Evolutionary conservation across 23 tunicate species (phyloP).

Genomic region (Phallusia fumigata): DNA sequence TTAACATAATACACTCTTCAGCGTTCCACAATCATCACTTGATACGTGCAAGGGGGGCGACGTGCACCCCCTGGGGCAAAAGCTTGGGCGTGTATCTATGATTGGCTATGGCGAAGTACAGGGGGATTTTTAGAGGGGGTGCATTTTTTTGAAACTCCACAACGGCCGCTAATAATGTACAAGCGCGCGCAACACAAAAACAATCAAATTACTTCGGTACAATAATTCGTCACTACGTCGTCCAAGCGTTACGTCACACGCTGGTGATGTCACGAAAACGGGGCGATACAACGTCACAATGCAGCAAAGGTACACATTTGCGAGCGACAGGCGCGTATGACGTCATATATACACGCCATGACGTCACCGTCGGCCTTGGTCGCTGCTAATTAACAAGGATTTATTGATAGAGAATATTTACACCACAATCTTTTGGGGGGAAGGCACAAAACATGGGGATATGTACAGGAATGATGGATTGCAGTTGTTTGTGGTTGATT

Average conservation of each 20-base stretch:
- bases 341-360: neutral
- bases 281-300: slow-evolving; percentile 10
- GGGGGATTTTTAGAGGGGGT: neutral
- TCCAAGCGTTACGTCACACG: neutral
- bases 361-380: neutral
- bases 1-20: slow-evolving; percentile 10
- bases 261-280: neutral
- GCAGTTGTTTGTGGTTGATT: neutral
- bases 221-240: slow-evolving; percentile 10
- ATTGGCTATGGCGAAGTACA: slow-evolving; percentile 5
- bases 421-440: neutral
- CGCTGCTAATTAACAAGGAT: neutral
- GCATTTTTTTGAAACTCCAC: neutral
- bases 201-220: slow-evolving; percentile 7
- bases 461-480: slow-evolving; percentile 9
- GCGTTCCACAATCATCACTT: slow-evolving; percentile 11
- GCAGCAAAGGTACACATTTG: neutral
- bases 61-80: slow-evolving; percentile 9
- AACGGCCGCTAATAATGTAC: slow-evolving; percentile 1
- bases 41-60: neutral
- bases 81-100: neutral
- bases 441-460: neutral
- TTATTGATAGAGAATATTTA: neutral
- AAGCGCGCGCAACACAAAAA: neutral
- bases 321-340: neutral